Base-by-base conservation (phyloP, 1,140 invertebrate species). In the Antheraea pernyi region DNA sequence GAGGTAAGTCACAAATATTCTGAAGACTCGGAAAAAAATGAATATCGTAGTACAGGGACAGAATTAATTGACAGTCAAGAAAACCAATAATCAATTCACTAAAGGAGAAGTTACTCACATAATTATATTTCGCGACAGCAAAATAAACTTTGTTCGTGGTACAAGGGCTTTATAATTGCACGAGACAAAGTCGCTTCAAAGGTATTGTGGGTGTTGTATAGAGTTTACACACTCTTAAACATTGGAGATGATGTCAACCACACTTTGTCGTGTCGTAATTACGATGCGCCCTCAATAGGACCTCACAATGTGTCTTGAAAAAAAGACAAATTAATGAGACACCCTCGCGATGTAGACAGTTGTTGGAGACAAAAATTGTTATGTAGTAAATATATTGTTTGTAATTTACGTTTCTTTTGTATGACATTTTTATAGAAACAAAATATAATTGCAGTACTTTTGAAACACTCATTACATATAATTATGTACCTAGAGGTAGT, bases 101-200 rank as follows among this genome's bases (percentile, higher is more conserved):
- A 16, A 13, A 9, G 46, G 13, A 13, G 13, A 53, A 53, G 13
- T 6, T 53, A 53, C 46, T 1, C 1, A 53, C 16, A 16, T 53
- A n/a, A 16, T 53, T 53, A 61, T 30, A 36, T 13, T 61, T 61
- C 30, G 19, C 19, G 22, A 61, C 6, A 10, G 72, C 46, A 79
- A 66, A 67, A 59, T 53, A 70, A 82, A 77, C 30, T 78, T 75
- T 75, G 78, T 72, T 58, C 75, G 22, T 30, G 22, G 81, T 78
- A 79, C 81, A 81, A 84, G 87, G 89, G 89, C 87, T 86, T 89
- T 77, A 87, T 91, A 91, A 91, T 90, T 91, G 83, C 85, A 70
- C 78, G 86, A 89, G 85, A 89, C 89, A 91, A 91, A 89, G 87
- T 89, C 83, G 80, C 75, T 76, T 84, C 86, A 85, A 85, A 89